Conservation (phyloP, 2,113 vertebrate species). For the Gavia stellata region DNA sequence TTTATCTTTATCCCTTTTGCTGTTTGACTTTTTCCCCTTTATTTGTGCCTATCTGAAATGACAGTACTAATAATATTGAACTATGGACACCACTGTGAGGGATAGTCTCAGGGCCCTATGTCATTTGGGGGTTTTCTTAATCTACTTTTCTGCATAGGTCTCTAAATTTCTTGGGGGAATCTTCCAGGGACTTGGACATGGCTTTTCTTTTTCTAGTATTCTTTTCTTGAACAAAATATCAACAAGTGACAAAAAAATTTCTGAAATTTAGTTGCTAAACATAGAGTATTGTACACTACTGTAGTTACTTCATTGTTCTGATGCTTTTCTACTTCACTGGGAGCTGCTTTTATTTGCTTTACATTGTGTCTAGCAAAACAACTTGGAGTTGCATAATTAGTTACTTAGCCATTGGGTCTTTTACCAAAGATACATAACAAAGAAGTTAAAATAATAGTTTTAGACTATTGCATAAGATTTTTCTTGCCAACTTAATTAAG, state of each 20-base stretch:
- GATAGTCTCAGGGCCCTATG: neutral
- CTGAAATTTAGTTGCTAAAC: neutral
- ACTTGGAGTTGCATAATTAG: neutral
- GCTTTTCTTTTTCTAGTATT: neutral
- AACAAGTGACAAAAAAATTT: neutral
- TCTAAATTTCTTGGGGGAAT: neutral
- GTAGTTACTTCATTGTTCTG: neutral
- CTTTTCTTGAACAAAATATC: neutral
- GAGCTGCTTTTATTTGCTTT: neutral
- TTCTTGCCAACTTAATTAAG: neutral
- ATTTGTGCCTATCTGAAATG: neutral
- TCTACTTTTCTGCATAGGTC: neutral
- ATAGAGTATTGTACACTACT: fast-evolving
- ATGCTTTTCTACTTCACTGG: neutral
- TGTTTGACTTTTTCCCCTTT: fast-evolving
- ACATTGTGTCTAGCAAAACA: neutral
- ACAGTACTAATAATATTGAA: fast-evolving
- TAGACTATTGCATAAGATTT: neutral
- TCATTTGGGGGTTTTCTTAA: neutral
- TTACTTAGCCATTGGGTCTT: neutral
- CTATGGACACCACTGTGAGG: neutral
- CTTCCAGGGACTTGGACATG: neutral
- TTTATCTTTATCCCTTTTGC: neutral
- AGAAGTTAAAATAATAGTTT: neutral
- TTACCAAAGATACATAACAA: neutral